Evolutionary conservation across 2,888 invertebrate genomes (phyloP).

Genomic region (Chymomyza fuscimana): DNA sequence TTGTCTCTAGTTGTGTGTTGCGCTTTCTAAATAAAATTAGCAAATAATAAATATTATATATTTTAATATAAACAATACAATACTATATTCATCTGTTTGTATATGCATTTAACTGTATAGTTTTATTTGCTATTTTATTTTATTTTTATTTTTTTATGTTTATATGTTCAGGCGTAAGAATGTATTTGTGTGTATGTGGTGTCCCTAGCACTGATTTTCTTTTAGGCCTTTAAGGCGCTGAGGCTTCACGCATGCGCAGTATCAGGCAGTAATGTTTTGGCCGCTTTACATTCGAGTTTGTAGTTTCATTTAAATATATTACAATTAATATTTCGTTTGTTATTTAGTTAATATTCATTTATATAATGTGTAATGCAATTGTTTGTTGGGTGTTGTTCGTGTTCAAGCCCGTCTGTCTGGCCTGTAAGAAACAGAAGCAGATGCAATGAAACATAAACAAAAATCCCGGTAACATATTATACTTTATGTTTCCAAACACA

Average conservation of each 20-base stretch:
- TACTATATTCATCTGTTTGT: slow-evolving; percentile 2
- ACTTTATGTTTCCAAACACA: neutral
- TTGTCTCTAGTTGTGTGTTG: slow-evolving; percentile 10
- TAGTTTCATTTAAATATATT: neutral
- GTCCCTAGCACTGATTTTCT: neutral
- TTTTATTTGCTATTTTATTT: neutral
- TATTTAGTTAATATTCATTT: neutral
- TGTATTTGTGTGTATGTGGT: neutral
- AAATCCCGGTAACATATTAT: too few relatives aligned
- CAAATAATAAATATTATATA: slow-evolving; percentile 6
- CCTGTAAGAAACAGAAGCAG: too few relatives aligned
- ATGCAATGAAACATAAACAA: too few relatives aligned
- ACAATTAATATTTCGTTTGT: neutral
- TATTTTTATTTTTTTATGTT: neutral
- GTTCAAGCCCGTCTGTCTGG: neutral
- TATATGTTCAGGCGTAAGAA: neutral
- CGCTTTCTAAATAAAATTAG: slow-evolving; percentile 4
- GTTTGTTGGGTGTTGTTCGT: neutral
- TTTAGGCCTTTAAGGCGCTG: neutral
- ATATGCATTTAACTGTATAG: neutral
- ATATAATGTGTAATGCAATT: neutral
- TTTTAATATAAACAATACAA: slow-evolving; percentile 1
- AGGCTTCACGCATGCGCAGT: neutral
- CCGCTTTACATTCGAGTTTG: neutral
- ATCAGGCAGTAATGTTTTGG: too few relatives aligned